Evolutionary conservation across 2,888 invertebrate species (phyloP), one percentile per base, ranked within the genome.

Genomic region (Rhorus exstirpatorius): DNA sequence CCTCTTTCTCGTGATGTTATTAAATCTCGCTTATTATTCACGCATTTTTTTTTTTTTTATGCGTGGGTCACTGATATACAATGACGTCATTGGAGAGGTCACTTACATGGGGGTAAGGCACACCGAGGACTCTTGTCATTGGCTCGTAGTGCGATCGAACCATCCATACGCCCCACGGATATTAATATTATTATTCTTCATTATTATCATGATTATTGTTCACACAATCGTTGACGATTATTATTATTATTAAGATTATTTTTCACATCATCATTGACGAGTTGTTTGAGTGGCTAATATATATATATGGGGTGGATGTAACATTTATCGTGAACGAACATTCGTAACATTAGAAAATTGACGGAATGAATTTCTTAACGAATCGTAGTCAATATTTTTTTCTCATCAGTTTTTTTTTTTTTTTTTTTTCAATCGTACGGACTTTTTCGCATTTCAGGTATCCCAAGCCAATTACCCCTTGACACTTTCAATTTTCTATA

Each of bases 61-160:
- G 78, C 83, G 86, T n/a, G 87, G 90, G 90, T 90, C 89, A 89
- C 17, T 68, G 88, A 89, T 89, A 88, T 86, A 83, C 86, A 12
- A 49, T 89, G 89, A 89, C 88, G 87, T 74, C 53, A 44, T 35
- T 80, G 79, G 60, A 84, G 85, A 83, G 88, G 90, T 92, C 91
- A 91, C 90, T 88, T 89, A 89, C 83, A 74, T 85, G 89, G 91
- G 91, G 92, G 92, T 92, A 91, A 91, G 90, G 92, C 92, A 89
- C 92, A 89, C 78, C 70, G 75, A 67, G 65, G 80, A 58, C 83
- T 65, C 78, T 38, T 74, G 60, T 84, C 74, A 92, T 92, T 92
- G 90, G 92, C 86, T 83, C 79, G 26, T 70, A 10, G 4, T 17
- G n/a, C 55, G 85, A 90, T 92, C 91, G 89, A 82, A 88, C 91